These are phyloP conservation scores for Boleophthalmus pectinirostris DNA, from an alignment of 2,113 vertebrate genomes.

Conservation along the genomic window DNA sequence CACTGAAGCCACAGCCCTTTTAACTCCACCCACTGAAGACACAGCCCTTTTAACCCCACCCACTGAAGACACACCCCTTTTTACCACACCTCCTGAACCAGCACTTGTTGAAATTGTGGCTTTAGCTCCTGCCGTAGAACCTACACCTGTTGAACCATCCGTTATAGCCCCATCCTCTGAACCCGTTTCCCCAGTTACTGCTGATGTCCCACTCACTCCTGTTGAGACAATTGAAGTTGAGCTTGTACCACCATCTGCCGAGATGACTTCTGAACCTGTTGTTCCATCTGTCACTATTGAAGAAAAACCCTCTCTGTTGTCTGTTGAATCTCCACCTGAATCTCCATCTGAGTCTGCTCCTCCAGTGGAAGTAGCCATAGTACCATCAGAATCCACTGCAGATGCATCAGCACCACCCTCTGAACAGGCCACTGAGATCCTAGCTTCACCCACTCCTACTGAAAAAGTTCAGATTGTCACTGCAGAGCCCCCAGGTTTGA, in stretches of 20 bases:
- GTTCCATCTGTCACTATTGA: background rate
- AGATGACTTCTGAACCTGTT: background rate
- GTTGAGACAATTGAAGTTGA: background rate
- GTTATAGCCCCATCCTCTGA: background rate
- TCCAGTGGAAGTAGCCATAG: constrained; percentile 27
- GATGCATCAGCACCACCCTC: constrained; percentile 15
- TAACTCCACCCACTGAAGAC: no score
- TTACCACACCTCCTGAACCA: background rate
- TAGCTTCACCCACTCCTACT: constrained; percentile 16
- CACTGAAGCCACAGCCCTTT: background rate
- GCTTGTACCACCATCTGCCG: background rate
- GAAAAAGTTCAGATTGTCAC: constrained; percentile 28
- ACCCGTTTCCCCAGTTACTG: constrained; percentile 4
- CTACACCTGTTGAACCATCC: background rate
- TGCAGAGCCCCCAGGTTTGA: constrained; percentile 38
- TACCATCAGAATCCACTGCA: constrained; percentile 10
- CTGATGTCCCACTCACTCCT: background rate
- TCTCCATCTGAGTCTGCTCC: constrained; percentile 13
- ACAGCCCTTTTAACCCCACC: background rate
- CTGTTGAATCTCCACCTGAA: constrained; percentile 21
- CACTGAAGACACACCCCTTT: background rate
- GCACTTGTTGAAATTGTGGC: constrained; percentile 16
- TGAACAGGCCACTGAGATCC: constrained; percentile 19
- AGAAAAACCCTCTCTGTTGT: background rate
- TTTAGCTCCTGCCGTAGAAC: constrained; percentile 7